Percentiles rank a stretch among this genome's conserved stretches.
Evolutionary conservation across 2,888 invertebrate species (phyloP).

Genomic region (Ganaspis brasiliensis): DNA sequence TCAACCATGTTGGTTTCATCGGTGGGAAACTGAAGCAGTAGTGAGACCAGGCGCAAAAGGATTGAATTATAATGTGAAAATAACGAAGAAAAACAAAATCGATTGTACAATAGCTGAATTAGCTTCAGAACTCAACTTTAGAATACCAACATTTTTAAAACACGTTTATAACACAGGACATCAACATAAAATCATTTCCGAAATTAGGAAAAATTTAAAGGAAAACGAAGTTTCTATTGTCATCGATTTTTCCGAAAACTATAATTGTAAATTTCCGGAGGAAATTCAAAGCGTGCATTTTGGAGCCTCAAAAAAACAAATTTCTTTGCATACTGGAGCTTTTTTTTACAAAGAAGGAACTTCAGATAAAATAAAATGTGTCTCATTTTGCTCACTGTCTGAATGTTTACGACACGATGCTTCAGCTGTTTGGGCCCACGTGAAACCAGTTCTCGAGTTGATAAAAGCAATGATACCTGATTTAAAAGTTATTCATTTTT

Average conservation of each 20-base stretch:
- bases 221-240: slow-evolving; percentile 42
- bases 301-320: slow-evolving; percentile 50
- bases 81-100: slow-evolving; percentile 45
- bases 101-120: slow-evolving; percentile 16
- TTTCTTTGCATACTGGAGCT: background rate
- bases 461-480: slow-evolving; percentile 42
- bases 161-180: slow-evolving; percentile 43
- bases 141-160: slow-evolving; percentile 41
- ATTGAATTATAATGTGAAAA: slow-evolving; percentile 45
- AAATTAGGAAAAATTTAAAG: slow-evolving; percentile 43
- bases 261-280: slow-evolving; percentile 47
- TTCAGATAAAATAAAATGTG: slow-evolving; percentile 36
- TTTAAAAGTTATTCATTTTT: slow-evolving; percentile 47
- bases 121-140: background rate
- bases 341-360: slow-evolving; percentile 33
- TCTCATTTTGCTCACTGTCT: slow-evolving; percentile 47
- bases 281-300: slow-evolving; percentile 51
- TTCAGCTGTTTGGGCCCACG: slow-evolving; percentile 44
- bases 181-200: slow-evolving; percentile 42
- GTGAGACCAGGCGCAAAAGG: slow-evolving; percentile 48
- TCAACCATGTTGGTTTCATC: background rate
- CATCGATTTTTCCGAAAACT: slow-evolving; percentile 53
- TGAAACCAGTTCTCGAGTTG: slow-evolving; percentile 44
- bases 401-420: slow-evolving; percentile 47
- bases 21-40: slow-evolving; percentile 33